Percentiles rank a stretch among this genome's conserved stretches.
These are phyloP conservation scores for Cottoperca gobio DNA, from an alignment of 2,797 vertebrate genomes.

Conservation along the genomic window DNA sequence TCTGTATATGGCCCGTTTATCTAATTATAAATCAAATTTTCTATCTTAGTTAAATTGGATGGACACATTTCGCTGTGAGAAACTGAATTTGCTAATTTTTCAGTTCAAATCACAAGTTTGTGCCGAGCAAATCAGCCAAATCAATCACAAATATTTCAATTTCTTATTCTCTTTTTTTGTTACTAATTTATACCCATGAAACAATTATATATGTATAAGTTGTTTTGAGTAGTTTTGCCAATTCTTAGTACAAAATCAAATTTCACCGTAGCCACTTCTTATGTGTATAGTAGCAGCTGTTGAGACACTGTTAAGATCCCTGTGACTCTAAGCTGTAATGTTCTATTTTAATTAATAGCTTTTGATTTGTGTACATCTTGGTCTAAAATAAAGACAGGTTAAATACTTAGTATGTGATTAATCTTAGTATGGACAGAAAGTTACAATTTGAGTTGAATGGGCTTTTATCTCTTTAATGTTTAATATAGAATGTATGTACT, in stretches of 20 bases:
- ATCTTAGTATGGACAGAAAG: constrained; percentile 1
- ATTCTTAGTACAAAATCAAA: constrained; percentile 5
- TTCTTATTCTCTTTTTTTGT: neutral
- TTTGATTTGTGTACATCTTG: neutral
- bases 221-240: constrained; percentile 30
- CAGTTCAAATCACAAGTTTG: constrained; percentile 10
- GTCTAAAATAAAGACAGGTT: neutral
- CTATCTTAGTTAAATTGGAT: neutral
- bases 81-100: constrained; percentile 4
- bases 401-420: constrained; percentile 6
- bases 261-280: neutral
- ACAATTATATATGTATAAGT: constrained; percentile 18
- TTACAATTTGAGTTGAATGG: neutral
- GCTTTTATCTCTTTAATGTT: neutral
- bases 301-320: constrained; percentile 6
- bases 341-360: constrained; percentile 3
- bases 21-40: constrained; percentile 13
- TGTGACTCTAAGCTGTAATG: constrained; percentile 1
- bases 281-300: constrained; percentile 23
- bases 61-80: neutral
- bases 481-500: neutral
- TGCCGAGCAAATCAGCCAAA: neutral
- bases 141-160: neutral
- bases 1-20: neutral
- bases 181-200: constrained; percentile 6